Percentiles rank a stretch among this genome's conserved stretches.
Evolutionary conservation across 2,797 vertebrate genomes (phyloP).

Genomic region (Nannoperca australis): DNA sequence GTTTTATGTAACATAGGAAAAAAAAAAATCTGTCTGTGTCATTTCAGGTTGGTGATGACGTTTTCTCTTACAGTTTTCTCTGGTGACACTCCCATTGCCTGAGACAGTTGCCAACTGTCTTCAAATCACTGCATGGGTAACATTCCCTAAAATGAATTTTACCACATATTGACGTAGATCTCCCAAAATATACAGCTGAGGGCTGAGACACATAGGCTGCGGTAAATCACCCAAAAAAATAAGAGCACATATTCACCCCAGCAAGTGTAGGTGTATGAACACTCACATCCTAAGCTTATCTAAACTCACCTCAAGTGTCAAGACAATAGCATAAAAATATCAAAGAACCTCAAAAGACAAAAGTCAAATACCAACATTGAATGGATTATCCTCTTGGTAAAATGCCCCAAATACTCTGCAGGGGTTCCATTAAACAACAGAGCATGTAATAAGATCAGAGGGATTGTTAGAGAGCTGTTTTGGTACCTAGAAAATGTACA

Average conservation of each 20-base stretch:
- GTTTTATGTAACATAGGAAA: neutral
- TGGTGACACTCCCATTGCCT: constrained; percentile 25
- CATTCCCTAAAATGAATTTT: constrained; percentile 37
- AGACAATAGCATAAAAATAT: constrained; percentile 50
- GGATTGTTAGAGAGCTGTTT: constrained; percentile 1
- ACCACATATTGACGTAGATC: constrained; percentile 42
- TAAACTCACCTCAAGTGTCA: constrained; percentile 50
- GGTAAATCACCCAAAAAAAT: constrained; percentile 33
- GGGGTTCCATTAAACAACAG: constrained; percentile 26
- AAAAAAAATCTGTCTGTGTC: neutral
- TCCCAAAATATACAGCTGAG: constrained; percentile 7
- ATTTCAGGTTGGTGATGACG: constrained; percentile 5
- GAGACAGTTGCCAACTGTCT: constrained; percentile 30
- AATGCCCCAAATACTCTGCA: constrained; percentile 18
- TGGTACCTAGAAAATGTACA: constrained; percentile 8
- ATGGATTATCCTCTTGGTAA: constrained; percentile 35
- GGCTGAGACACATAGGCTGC: constrained; percentile 29
- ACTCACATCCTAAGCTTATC: constrained; percentile 45
- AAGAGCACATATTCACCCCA: constrained; percentile 27
- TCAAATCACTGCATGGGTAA: constrained; percentile 24
- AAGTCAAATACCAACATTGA: constrained; percentile 32
- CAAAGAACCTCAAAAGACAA: constrained; percentile 44
- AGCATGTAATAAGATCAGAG: constrained; percentile 28
- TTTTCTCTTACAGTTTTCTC: constrained; percentile 21
- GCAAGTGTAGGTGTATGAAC: constrained; percentile 53